A percentile compares a stretch with the other conserved stretches of the same genome.
Conservation (phyloP, 2,888 invertebrate species). For the Zeuzera pyrina region DNA sequence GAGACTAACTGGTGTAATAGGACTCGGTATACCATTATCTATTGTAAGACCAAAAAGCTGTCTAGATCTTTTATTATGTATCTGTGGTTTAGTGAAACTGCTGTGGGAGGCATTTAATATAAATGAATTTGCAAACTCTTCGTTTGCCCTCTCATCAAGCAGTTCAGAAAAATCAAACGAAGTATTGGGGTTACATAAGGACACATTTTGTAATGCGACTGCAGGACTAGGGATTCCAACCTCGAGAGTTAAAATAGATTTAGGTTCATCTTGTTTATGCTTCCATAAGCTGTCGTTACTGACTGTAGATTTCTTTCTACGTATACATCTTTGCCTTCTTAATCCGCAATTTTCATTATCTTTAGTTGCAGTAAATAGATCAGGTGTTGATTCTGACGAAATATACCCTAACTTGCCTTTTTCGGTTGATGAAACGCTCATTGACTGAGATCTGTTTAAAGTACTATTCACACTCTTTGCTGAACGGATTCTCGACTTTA, state of each 20-base stretch:
- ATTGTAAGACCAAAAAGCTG: conserved; percentile 59
- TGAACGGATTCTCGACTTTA: conserved; percentile 18
- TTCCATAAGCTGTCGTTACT: conserved; percentile 53
- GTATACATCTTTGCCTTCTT: conserved; percentile 72
- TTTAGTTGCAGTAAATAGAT: conserved; percentile 35
- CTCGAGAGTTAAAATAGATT: conserved; percentile 49
- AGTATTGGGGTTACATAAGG: conserved; percentile 42
- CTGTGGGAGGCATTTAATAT: conserved; percentile 55
- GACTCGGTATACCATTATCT: conserved; percentile 68
- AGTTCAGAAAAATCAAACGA: conserved; percentile 27
- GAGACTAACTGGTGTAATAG: conserved; percentile 58
- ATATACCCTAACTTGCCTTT: conserved; percentile 32
- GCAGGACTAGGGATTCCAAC: conserved; percentile 61
- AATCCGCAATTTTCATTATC: conserved; percentile 46
- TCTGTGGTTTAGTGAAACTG: conserved; percentile 42
- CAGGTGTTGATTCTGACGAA: conserved; percentile 54
- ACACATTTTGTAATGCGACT: conserved; percentile 43
- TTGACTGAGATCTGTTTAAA: conserved; percentile 49
- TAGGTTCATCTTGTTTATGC: conserved; percentile 28
- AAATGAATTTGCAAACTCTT: conserved; percentile 28
- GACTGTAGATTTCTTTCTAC: conserved; percentile 64
- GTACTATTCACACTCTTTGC: conserved; percentile 21
- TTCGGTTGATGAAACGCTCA: conserved; percentile 34
- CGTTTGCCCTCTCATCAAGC: conserved; percentile 21
- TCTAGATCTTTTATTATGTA: conserved; percentile 38